These are phyloP conservation scores for Scolanthus callimorphus DNA, from an alignment of 92 coral and sea anemone genomes.

Conservation along the genomic window DNA sequence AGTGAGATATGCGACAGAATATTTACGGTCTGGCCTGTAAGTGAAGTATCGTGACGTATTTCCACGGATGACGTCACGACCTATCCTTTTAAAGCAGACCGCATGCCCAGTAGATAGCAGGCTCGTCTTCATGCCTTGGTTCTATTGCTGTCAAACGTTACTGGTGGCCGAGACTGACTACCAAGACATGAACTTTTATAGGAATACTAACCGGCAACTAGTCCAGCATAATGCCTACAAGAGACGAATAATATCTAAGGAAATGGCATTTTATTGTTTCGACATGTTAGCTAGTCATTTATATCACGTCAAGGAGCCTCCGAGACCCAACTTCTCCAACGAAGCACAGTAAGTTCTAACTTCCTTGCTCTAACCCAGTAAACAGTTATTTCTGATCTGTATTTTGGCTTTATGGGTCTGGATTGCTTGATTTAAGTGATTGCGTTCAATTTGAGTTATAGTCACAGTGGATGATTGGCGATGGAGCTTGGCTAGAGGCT, in stretches of 20 bases:
- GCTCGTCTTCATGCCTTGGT: constrained; percentile 69
- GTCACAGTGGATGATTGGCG: too few species aligned
- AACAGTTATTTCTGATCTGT: too few species aligned
- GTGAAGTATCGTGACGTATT: background rate
- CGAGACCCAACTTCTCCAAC: constrained; percentile 94
- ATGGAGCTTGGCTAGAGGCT: too few species aligned
- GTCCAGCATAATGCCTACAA: constrained; percentile 62
- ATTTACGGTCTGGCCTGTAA: too few species aligned
- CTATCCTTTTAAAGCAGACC: constrained; percentile 21
- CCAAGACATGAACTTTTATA: constrained; percentile 85
- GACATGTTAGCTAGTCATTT: constrained; percentile 91
- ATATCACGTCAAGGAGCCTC: constrained; percentile 85
- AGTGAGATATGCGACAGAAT: too few species aligned
- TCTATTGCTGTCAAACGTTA: constrained; percentile 89
- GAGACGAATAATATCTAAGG: constrained; percentile 86
- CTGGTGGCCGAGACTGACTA: constrained; percentile 79
- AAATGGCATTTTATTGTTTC: constrained; percentile 98
- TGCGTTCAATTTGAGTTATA: too few species aligned
- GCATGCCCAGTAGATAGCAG: background rate
- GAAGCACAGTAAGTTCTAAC: constrained; percentile 94
- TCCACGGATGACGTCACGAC: constrained; percentile 29
- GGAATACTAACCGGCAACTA: constrained; percentile 64
- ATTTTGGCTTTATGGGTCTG: too few species aligned
- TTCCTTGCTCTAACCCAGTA: too few species aligned
- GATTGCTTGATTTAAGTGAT: too few species aligned